Conservation (phyloP, 2,888 invertebrate species). For the Ophion slaviceki region DNA sequence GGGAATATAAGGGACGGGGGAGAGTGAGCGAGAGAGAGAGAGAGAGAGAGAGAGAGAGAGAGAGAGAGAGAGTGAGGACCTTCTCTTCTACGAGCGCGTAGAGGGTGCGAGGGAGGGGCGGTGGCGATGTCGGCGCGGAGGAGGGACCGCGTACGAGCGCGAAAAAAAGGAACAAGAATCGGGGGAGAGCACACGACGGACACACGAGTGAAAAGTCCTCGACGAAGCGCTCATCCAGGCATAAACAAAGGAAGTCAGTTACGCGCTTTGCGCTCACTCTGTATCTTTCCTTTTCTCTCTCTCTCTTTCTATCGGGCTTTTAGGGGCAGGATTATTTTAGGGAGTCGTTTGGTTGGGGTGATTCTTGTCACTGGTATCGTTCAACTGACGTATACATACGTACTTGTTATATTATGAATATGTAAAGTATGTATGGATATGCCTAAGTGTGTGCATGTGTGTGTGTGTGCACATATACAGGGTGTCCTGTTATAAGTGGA, state of each 20-base stretch:
- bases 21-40: slow-evolving; percentile 35
- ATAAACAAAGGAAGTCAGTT: slow-evolving; percentile 69
- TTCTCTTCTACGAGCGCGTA: neutral
- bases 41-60: neutral
- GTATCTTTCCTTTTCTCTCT: neutral
- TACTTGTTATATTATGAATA: no score
- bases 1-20: slow-evolving; percentile 36
- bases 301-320: neutral
- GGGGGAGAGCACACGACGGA: slow-evolving; percentile 36
- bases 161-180: slow-evolving; percentile 40
- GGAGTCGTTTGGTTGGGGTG: slow-evolving; percentile 21
- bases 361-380: slow-evolving; percentile 24
- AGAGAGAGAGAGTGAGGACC: neutral
- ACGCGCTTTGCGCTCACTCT: slow-evolving; percentile 38
- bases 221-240: slow-evolving; percentile 50
- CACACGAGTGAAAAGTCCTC: slow-evolving; percentile 58
- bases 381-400: no score
- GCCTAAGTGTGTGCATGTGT: no score
- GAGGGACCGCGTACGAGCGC: slow-evolving; percentile 39
- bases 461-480: no score
- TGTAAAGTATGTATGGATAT: no score
- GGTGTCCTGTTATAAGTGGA: no score
- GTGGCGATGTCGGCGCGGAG: neutral
- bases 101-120: neutral
- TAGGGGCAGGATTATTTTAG: slow-evolving; percentile 39